These are phyloP conservation scores for Telmatherina bonti DNA, from an alignment of 2,797 vertebrate species.

Conservation along the genomic window DNA sequence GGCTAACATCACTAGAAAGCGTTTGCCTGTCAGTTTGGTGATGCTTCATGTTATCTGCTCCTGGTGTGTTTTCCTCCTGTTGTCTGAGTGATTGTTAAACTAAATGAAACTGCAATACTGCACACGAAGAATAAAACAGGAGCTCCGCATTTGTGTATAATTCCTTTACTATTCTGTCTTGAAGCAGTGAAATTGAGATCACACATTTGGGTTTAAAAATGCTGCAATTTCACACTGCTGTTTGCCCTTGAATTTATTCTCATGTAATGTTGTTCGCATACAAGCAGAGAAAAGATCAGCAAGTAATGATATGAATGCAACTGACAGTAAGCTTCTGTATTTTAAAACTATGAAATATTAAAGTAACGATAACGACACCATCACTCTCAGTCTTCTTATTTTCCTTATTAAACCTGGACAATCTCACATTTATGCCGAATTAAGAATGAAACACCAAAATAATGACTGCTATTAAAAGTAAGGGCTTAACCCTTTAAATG, in stretches of 20 bases:
- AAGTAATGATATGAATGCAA: conserved; percentile 32
- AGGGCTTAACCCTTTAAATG: conserved; percentile 15
- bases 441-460: conserved; percentile 35
- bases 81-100: not conserved
- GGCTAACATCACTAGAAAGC: not conserved
- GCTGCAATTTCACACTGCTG: conserved; percentile 22
- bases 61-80: not conserved
- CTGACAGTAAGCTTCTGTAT: conserved; percentile 32
- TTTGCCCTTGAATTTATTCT: conserved; percentile 59
- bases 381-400: not conserved
- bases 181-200: not conserved
- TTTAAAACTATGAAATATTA: conserved; percentile 40
- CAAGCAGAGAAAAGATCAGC: conserved; percentile 50
- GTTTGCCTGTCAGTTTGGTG: not conserved
- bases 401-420: conserved; percentile 11
- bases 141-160: not conserved
- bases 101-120: not conserved
- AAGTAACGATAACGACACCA: conserved; percentile 18
- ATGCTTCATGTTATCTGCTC: not conserved
- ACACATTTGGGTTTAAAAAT: not conserved
- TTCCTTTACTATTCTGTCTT: not conserved
- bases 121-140: not conserved
- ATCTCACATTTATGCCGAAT: conserved; percentile 4
- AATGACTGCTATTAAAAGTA: conserved; percentile 25
- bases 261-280: conserved; percentile 66